Evolutionary conservation across 2,113 vertebrate genomes (phyloP), one percentile per base, ranked within the genome.

Genomic region (Oncorhynchus gorbuscha): DNA sequence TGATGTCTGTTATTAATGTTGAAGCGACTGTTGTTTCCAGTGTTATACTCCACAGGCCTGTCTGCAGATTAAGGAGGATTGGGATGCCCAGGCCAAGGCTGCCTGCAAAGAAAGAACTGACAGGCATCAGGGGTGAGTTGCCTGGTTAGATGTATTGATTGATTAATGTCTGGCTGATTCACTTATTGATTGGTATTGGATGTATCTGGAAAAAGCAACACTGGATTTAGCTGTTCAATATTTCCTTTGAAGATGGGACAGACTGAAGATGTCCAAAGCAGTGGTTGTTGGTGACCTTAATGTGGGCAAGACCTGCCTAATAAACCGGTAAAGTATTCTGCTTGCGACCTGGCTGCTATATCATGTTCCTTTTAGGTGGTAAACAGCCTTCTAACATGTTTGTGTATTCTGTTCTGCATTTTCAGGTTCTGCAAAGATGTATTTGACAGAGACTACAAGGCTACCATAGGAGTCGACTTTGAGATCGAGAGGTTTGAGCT

Each of bases 391-490:
- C 51, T 16, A 55, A 45, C 39, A 18, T n/a, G 24, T 66, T 35
- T 39, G 26, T 7, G 3, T 4, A 11, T 0, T 5, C 5, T 30
- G 26, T 74, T 78, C 84, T 0, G 28, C 78, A 20, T 13, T 2
- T 4, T 11, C 85, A 98, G 97, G 84, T 97, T 98, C 86, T 98
- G 96, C 87, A 97, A 96, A 85, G 93, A 95, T 65, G 87, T 82
- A 13, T 98, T 98, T 86, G 93, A 95, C 77, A 90, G 93, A 28
- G 92, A 97, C 85, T 97, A 98, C 85, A 97, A 98, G 85, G 97
- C 96, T 0, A 98, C 96, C 13, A 97, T 97, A 0, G 97, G 96
- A 16, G 97, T 97, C 4, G 96, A 98, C 91, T 98, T 98, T 86
- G 97, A 98, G 88, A 97, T 97, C 0, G 96, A 97, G 87, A 90